Evolutionary conservation across 2,888 invertebrate species (phyloP).

Genomic region (Cheilosia scutellata): DNA sequence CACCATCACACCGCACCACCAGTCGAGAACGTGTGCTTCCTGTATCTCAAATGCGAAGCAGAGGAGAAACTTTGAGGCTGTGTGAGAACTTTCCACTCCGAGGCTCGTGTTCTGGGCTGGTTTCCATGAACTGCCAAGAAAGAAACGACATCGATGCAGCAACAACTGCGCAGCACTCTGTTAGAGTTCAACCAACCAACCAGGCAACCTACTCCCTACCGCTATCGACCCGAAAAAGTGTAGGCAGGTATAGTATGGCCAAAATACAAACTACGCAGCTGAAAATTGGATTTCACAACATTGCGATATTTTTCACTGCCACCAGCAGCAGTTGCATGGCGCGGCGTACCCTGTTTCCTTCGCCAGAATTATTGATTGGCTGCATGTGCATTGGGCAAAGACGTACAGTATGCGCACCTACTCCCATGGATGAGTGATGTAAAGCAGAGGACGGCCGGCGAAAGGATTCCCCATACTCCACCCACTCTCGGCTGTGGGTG

Average conservation of each 20-base stretch:
- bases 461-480: conserved; percentile 18
- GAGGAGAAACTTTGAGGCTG: conserved; percentile 56
- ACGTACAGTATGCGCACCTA: conserved; percentile 2
- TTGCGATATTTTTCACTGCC: conserved; percentile 60
- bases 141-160: conserved; percentile 1
- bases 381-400: conserved; percentile 36
- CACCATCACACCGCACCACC: not conserved
- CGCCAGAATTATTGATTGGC: conserved; percentile 62
- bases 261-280: conserved; percentile 65
- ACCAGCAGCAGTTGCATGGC: conserved; percentile 8
- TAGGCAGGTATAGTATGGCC: conserved; percentile 50
- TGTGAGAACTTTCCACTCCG: conserved; percentile 40
- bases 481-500: conserved; percentile 20
- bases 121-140: conserved; percentile 1
- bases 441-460: conserved; percentile 26
- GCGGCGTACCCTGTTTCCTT: too few relatives aligned
- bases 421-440: conserved; percentile 38
- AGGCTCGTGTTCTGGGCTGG: too few relatives aligned
- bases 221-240: conserved; percentile 67
- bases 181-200: conserved; percentile 25
- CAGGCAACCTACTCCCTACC: conserved; percentile 12
- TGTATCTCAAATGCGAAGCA: not conserved
- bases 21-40: conserved; percentile 29
- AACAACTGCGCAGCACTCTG: conserved; percentile 66
- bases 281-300: conserved; percentile 65